phyloP scores from a whole-genome alignment of 1,140 invertebrate species.

The Drosophila pseudoananassae region DNA sequence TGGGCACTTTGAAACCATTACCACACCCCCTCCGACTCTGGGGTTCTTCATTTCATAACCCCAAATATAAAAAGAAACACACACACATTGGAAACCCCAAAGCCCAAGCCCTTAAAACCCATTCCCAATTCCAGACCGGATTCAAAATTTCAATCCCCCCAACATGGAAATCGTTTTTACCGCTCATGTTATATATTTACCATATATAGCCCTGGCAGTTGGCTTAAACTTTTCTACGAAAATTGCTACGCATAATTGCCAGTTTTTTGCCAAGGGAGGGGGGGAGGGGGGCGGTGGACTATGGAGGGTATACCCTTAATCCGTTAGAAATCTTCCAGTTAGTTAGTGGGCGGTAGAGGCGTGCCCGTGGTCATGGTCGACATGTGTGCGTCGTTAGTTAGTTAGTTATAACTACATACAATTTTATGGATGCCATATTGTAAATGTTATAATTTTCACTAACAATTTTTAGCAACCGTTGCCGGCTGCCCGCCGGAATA shows the following conservation, averaged over 20 bases:
- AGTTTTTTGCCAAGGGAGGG: slow-evolving; percentile 30
- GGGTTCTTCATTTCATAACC: neutral
- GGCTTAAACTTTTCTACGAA: slow-evolving; percentile 46
- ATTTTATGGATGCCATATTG: slow-evolving; percentile 77
- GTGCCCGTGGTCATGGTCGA: slow-evolving; percentile 14
- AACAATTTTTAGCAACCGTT: slow-evolving; percentile 64
- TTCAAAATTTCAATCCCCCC: slow-evolving; percentile 13
- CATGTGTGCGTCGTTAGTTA: slow-evolving; percentile 77
- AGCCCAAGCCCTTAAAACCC: neutral
- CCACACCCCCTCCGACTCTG: neutral
- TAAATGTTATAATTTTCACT: slow-evolving; percentile 82
- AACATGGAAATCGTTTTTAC: slow-evolving; percentile 64
- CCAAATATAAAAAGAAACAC: no score
- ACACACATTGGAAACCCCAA: no score
- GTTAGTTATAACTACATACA: slow-evolving; percentile 82
- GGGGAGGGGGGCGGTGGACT: no score
- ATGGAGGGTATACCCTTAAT: neutral
- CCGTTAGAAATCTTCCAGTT: slow-evolving; percentile 25
- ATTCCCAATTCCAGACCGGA: neutral
- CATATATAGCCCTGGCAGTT: slow-evolving; percentile 23
- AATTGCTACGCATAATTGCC: slow-evolving; percentile 74
- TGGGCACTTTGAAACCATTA: slow-evolving; percentile 19
- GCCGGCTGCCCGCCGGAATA: neutral
- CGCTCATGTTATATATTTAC: slow-evolving; percentile 20
- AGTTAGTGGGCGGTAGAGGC: slow-evolving; percentile 3